Percentiles rank a stretch among this genome's conserved stretches.
These are phyloP conservation scores for Halcyon smyrnensis DNA, from an alignment of 2,797 vertebrate species.

Conservation along the genomic window DNA sequence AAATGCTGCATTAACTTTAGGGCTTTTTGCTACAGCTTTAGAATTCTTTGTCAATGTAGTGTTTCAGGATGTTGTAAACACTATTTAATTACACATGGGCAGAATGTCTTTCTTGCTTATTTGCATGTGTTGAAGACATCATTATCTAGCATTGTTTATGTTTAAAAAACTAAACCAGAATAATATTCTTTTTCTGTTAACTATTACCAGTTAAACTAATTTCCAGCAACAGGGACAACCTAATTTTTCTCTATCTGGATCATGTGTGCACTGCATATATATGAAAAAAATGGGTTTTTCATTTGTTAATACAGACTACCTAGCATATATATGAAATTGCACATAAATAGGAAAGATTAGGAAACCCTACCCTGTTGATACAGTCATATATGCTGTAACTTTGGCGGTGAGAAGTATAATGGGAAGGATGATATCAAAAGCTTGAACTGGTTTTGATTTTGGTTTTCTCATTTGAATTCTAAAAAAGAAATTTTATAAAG, in stretches of 20 bases:
- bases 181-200: background rate
- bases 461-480: background rate
- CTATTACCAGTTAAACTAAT: background rate
- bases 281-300: accelerated
- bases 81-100: background rate
- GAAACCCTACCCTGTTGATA: background rate
- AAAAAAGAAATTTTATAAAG: background rate
- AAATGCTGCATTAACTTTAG: background rate
- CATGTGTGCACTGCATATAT: accelerated
- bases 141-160: background rate
- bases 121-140: background rate
- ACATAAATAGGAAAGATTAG: background rate
- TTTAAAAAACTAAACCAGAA: background rate
- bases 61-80: background rate
- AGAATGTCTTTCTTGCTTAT: background rate
- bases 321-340: background rate
- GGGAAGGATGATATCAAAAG: background rate
- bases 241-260: background rate
- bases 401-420: background rate
- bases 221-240: background rate
- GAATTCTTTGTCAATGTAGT: background rate
- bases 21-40: background rate
- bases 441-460: background rate
- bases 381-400: background rate
- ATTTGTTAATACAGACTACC: background rate